phyloP scores from a whole-genome alignment of 2,888 invertebrate species.

The Drosophila melanosoma region DNA sequence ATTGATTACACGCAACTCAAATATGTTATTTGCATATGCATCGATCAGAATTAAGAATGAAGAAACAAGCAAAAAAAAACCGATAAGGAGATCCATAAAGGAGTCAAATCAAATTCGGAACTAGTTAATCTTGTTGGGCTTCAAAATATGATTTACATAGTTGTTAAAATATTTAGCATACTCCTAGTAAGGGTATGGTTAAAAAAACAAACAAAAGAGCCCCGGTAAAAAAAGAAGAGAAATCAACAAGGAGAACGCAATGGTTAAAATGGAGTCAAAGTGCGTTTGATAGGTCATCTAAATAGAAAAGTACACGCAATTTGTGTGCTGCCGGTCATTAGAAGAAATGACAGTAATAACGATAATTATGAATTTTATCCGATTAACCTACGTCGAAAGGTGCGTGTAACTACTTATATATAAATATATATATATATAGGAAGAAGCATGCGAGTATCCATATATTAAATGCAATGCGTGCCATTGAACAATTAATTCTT shows the following conservation, averaged over 20 bases:
- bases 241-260: constrained; percentile 48
- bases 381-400: constrained; percentile 75
- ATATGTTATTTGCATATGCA: neutral
- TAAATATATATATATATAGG: neutral
- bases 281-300: constrained; percentile 82
- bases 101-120: neutral
- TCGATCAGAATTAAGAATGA: neutral
- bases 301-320: constrained; percentile 83
- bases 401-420: constrained; percentile 24
- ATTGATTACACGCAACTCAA: neutral
- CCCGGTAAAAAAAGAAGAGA: constrained; percentile 18
- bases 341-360: constrained; percentile 84
- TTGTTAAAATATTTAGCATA: fast-evolving
- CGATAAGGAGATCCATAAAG: neutral
- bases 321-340: constrained; percentile 66
- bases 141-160: neutral
- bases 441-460: constrained; percentile 49
- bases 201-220: constrained; percentile 33
- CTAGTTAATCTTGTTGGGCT: neutral
- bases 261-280: constrained; percentile 59
- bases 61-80: neutral
- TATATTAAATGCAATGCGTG: constrained; percentile 82
- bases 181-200: constrained; percentile 4
- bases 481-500: constrained; percentile 82
- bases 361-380: constrained; percentile 85